Percentiles rank a stretch among this genome's conserved stretches.
phyloP scores from a whole-genome alignment of 1,140 invertebrate genomes.

The Halotydeus destructor region DNA sequence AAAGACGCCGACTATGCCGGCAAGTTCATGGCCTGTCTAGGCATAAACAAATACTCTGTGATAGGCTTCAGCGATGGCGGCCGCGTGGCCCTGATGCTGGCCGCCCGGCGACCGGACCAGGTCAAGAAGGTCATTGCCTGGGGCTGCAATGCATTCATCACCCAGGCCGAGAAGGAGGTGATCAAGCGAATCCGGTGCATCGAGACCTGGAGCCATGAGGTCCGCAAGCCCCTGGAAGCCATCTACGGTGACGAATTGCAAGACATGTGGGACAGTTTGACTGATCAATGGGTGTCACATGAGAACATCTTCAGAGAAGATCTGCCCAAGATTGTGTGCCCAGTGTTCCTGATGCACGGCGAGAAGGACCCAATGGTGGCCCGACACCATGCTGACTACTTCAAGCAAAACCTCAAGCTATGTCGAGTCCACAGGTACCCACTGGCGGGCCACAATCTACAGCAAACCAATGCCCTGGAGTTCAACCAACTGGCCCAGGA shows the following conservation, averaged over 20 bases:
- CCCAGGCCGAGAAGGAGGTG: slow-evolving; percentile 5
- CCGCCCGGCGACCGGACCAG: neutral
- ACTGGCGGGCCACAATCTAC: too few species aligned
- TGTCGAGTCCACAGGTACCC: too few species aligned
- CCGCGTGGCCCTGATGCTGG: slow-evolving; percentile 6
- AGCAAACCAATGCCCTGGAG: too few species aligned
- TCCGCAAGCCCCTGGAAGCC: slow-evolving; percentile 2
- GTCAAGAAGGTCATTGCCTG: slow-evolving; percentile 9
- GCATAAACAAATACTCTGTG: slow-evolving; percentile 17
- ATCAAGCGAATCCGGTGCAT: slow-evolving; percentile 1
- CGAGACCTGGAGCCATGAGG: neutral
- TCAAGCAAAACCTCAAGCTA: too few species aligned
- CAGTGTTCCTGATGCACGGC: too few species aligned
- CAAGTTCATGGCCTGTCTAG: slow-evolving; percentile 2
- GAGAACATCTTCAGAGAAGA: neutral
- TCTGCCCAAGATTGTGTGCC: slow-evolving; percentile 1
- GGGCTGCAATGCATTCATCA: slow-evolving; percentile 4
- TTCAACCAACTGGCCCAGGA: too few species aligned
- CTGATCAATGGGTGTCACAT: slow-evolving; percentile 1
- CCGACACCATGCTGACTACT: too few species aligned
- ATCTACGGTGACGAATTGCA: slow-evolving; percentile 9
- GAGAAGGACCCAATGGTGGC: too few species aligned
- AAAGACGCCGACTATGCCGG: slow-evolving; percentile 3
- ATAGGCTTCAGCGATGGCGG: slow-evolving; percentile 13
- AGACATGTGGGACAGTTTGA: slow-evolving; percentile 5